Percentiles rank a stretch among this genome's conserved stretches.
Conservation (phyloP, 2,888 invertebrate genomes). For the Dichetophora obliterata region DNA sequence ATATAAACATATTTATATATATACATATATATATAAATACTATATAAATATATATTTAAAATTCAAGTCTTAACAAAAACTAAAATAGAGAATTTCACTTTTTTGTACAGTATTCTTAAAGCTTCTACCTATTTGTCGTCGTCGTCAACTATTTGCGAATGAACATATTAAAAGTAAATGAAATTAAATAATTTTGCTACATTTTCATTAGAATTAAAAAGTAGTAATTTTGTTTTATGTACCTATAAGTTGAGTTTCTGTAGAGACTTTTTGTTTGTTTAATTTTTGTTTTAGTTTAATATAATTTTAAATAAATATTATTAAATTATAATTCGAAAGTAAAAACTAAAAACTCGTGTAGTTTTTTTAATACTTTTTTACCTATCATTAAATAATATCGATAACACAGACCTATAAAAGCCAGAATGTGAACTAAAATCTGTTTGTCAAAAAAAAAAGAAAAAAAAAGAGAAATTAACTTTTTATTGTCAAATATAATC, state of each 20-base stretch:
- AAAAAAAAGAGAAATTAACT: no score
- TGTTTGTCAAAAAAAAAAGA: no score
- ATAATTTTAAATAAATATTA: neutral
- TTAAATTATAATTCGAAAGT: neutral
- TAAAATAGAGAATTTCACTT: conserved; percentile 13
- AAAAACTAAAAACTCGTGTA: conserved; percentile 20
- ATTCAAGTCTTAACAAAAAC: neutral
- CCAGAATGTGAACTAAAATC: neutral
- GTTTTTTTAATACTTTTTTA: conserved; percentile 28
- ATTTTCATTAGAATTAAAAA: neutral
- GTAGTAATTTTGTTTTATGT: neutral
- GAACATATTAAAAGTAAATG: neutral
- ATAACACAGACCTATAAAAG: neutral
- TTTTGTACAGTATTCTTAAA: conserved; percentile 33
- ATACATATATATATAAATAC: neutral
- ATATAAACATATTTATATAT: neutral
- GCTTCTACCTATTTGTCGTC: neutral
- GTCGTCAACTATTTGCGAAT: neutral
- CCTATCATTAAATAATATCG: conserved; percentile 21
- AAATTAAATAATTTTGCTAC: neutral
- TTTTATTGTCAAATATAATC: no score
- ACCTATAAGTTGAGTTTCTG: neutral
- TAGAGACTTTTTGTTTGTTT: conserved; percentile 17
- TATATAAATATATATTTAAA: conserved; percentile 21
- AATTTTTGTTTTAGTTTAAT: neutral